Conservation (phyloP, 53 echinoderm and acorn worm genomes). For the Antedon mediterranea region DNA sequence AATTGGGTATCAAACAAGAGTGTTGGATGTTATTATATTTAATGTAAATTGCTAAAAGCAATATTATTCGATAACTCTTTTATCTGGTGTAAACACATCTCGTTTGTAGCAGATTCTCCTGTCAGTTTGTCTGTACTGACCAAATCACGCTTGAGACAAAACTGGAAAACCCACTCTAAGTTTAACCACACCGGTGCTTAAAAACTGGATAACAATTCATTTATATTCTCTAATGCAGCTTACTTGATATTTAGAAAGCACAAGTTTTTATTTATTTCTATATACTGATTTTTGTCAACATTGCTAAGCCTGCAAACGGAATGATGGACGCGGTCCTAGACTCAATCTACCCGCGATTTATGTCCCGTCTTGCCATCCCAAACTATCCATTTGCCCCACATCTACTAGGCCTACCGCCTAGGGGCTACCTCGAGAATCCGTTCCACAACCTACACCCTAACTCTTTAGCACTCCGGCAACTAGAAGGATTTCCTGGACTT, state of each 20-base stretch:
- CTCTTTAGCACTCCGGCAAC: not conserved
- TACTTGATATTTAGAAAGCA: not conserved
- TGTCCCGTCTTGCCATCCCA: not conserved
- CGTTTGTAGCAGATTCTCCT: not conserved
- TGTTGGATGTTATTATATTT: constrained; percentile 1
- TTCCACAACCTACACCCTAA: not conserved
- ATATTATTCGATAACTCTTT: constrained; percentile 1
- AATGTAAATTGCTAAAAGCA: constrained; percentile 1
- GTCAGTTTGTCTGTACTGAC: not conserved
- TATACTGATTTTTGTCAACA: not conserved
- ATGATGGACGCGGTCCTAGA: not conserved
- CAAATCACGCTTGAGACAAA: no score
- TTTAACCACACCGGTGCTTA: not conserved
- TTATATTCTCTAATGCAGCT: not conserved
- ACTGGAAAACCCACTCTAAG: no score
- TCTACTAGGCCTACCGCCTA: not conserved
- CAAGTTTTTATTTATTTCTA: not conserved
- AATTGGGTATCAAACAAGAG: not conserved
- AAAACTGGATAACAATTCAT: not conserved
- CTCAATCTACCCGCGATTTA: not conserved
- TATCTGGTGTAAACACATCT: not conserved
- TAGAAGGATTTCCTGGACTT: not conserved
- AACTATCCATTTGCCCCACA: not conserved
- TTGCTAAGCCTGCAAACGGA: not conserved
- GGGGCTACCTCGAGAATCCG: not conserved